Evolutionary conservation across 2,888 invertebrate species (phyloP).

Genomic region (Trachelus iudaicus): DNA sequence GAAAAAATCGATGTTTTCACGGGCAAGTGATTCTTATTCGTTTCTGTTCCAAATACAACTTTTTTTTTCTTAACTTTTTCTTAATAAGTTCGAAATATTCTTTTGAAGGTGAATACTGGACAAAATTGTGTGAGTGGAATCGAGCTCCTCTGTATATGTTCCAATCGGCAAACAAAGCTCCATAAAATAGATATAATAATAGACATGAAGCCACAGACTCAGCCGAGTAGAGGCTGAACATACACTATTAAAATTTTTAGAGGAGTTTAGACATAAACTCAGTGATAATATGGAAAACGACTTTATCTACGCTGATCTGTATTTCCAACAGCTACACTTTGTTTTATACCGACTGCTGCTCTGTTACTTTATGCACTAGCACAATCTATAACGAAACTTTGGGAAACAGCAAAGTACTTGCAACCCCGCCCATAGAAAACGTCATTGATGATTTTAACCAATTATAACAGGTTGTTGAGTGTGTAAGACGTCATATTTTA

Average conservation of each 20-base stretch:
- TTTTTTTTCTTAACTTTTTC: not conserved
- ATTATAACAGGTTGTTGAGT: not conserved
- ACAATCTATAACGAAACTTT: not conserved
- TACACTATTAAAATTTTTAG: not conserved
- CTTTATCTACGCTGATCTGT: not conserved
- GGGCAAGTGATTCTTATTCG: not conserved
- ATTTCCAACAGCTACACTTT: not conserved
- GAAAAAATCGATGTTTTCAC: no score
- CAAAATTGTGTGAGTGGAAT: not conserved
- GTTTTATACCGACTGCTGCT: not conserved
- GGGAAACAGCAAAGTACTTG: not conserved
- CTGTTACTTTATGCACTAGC: not conserved
- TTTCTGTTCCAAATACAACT: not conserved
- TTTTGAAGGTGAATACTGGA: not conserved
- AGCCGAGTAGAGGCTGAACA: not conserved
- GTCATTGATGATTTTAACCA: not conserved
- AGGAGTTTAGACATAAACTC: not conserved
- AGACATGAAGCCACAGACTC: not conserved
- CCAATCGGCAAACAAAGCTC: not conserved
- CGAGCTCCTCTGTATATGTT: not conserved
- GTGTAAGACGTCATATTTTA: not conserved
- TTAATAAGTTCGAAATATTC: not conserved
- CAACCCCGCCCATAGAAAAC: not conserved
- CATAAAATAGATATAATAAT: not conserved
- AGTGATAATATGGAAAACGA: not conserved